These are phyloP conservation scores for Lacerta viridis DNA, from an alignment of 2,797 vertebrate species.

Conservation along the genomic window DNA sequence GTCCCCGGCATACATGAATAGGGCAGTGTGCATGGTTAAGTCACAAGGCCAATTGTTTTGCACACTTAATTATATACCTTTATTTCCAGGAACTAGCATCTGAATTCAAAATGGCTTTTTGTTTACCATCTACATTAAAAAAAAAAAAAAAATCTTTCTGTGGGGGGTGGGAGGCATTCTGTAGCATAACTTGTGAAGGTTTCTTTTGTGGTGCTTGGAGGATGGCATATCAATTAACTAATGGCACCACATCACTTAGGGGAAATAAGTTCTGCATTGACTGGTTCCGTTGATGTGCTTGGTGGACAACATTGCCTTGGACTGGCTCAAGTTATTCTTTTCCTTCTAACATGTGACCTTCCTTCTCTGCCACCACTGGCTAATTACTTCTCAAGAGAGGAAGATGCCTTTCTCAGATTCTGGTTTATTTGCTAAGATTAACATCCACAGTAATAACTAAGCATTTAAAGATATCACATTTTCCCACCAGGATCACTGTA, in stretches of 20 bases:
- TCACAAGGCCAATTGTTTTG: background rate
- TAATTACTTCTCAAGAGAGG: background rate
- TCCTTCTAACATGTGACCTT: conserved; percentile 25
- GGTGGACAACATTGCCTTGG: conserved; percentile 6
- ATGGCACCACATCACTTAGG: background rate
- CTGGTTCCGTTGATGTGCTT: background rate
- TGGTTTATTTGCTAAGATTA: conserved; percentile 30
- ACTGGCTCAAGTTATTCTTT: background rate
- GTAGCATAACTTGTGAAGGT: conserved; percentile 2
- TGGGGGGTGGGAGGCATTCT: background rate
- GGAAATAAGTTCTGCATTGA: conserved; percentile 11
- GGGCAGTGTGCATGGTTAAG: background rate
- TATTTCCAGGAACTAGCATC: background rate
- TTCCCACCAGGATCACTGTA: background rate
- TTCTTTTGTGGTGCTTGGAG: conserved; percentile 10
- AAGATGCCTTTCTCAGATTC: background rate
- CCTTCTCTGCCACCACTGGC: background rate
- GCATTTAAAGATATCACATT: conserved; percentile 22
- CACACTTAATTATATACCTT: background rate
- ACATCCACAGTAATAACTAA: conserved; percentile 20
- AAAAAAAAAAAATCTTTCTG: background rate
- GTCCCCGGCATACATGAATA: background rate
- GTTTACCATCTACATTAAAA: background rate
- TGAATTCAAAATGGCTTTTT: background rate
- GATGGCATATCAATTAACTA: background rate